Evolutionary conservation across 2,113 vertebrate species (phyloP).

Genomic region (Xenopus tropicalis): UCB_Xtro_10.0 CM004452.2:50243001-50243500

Average conservation of each 20-base stretch:
- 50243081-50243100: constrained; percentile 84
- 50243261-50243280: no score
- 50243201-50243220: neutral
- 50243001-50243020: constrained; percentile 76
- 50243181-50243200: neutral
- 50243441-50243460: constrained; percentile 60
- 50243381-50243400: no score
- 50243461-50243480: constrained; percentile 65
- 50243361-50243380: no score
- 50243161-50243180: neutral
- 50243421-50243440: no score
- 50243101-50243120: constrained; percentile 73
- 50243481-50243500: constrained; percentile 58
- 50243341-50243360: no score
- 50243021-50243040: constrained; percentile 74
- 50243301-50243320: no score
- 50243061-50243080: constrained; percentile 92
- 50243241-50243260: no score
- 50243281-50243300: no score
- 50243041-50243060: constrained; percentile 72
- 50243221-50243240: no score
- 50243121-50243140: constrained; percentile 75
- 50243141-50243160: constrained; percentile 52
- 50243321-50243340: no score
- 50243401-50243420: no score